phyloP scores from a whole-genome alignment of 2,888 invertebrate genomes.

The Sphinx pinastri region DNA sequence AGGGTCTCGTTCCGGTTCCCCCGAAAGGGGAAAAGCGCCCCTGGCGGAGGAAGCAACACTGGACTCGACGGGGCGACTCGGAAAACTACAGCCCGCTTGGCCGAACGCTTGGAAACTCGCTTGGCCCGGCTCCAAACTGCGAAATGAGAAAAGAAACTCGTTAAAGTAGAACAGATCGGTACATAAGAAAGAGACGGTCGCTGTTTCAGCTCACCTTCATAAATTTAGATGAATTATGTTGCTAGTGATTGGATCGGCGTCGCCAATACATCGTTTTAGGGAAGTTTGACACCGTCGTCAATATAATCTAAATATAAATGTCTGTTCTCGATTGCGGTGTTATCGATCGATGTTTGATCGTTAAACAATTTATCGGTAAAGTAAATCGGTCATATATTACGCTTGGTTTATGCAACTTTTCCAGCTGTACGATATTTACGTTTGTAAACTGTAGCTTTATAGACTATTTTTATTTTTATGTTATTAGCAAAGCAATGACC shows the following conservation, averaged over 20 bases:
- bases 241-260: constrained; percentile 77
- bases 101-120: constrained; percentile 81
- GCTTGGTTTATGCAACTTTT: constrained; percentile 22
- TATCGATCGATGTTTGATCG: constrained; percentile 50
- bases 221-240: constrained; percentile 79
- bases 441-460: constrained; percentile 11
- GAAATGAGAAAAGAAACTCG: constrained; percentile 83
- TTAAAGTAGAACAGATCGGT: constrained; percentile 73
- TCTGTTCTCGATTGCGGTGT: constrained; percentile 50
- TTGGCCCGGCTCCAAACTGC: constrained; percentile 85
- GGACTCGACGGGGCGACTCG: constrained; percentile 77
- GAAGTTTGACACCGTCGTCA: constrained; percentile 74
- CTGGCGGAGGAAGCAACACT: constrained; percentile 68
- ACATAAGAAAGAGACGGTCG: constrained; percentile 77
- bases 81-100: constrained; percentile 81
- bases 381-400: constrained; percentile 26
- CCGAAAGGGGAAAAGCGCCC: constrained; percentile 56
- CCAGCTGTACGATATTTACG: constrained; percentile 12
- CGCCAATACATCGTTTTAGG: constrained; percentile 72
- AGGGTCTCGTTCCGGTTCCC: constrained; percentile 69
- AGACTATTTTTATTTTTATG: constrained; percentile 23
- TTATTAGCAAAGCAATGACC: constrained; percentile 6
- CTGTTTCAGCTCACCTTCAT: constrained; percentile 70
- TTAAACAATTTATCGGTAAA: constrained; percentile 41
- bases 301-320: constrained; percentile 70